Conservation (phyloP, 37 sponge, comb jelly and placozoan species). For the Beroe forskalii region DNA sequence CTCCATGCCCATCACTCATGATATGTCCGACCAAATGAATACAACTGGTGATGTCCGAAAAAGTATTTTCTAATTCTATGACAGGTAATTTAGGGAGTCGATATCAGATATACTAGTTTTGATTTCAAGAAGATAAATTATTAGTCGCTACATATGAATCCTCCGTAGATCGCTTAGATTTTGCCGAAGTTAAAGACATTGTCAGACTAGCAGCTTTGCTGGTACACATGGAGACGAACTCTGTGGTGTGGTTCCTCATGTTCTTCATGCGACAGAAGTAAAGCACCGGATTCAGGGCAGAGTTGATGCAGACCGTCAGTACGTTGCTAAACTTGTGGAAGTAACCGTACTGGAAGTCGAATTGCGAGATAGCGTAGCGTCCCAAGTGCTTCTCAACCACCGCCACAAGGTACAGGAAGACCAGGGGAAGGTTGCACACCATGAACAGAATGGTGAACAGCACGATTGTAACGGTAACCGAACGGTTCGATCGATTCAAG, state of each 20-base stretch:
- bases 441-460: slow-evolving; percentile 38
- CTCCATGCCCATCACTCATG: too few relatives aligned
- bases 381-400: background rate
- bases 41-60: too few relatives aligned
- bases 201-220: background rate
- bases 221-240: background rate
- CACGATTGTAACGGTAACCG: background rate
- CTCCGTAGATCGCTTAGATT: too few relatives aligned
- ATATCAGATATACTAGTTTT: too few relatives aligned
- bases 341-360: background rate
- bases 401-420: background rate
- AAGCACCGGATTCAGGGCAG: background rate
- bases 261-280: background rate
- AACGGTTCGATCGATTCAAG: background rate
- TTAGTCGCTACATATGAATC: too few relatives aligned
- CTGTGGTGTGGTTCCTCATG: background rate
- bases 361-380: background rate
- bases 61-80: too few relatives aligned
- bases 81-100: too few relatives aligned
- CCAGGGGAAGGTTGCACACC: background rate
- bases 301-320: background rate
- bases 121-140: too few relatives aligned
- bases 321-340: background rate
- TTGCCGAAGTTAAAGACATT: too few relatives aligned
- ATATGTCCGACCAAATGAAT: too few relatives aligned